Evolutionary conservation across 2,797 vertebrate genomes (phyloP), one percentile per base, ranked within the genome.

Genomic region (Sphaeramia orbicularis): DNA sequence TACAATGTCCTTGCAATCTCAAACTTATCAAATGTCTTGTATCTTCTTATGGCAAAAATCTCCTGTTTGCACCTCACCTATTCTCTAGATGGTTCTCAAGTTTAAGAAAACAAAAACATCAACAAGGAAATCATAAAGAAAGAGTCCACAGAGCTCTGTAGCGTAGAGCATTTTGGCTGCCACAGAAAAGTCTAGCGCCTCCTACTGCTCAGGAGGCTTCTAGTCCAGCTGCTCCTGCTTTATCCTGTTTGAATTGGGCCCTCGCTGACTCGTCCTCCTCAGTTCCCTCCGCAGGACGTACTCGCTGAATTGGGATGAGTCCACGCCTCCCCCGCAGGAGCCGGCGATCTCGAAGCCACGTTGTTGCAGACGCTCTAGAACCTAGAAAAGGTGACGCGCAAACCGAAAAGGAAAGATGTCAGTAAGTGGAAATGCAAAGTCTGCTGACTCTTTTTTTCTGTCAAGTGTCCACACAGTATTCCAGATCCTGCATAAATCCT

Each of bases 191-290:
- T 93, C 90, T 89, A 88, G 83, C 84, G 69, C 86, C 88, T 71
- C 90, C 86, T 88, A 44, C 79, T 76, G 86, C 62, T 53, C 6
- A n/a, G 85, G 88, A 89, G 87, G 86, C 70, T 71, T 94, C 95
- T 94, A 99, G 95, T 99, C 97, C 95, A 99, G 96, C 90, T 97
- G 97, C 87, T 99, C 97, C 84, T 99, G 97, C 92, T 99, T 99
- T 98, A 99, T 99, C 94, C 97, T 96, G 95, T 98, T 97, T 91
- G 97, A 96, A 21, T 97, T 97, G 80, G 96, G 95, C 27, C 93
- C 95, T 56, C 96, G 96, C 85, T 96, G 96, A 87, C 86, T 83
- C 51, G 95, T 94, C 93, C 97, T 94, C 93, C 96, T 96, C 91
- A 98, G 95, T 90, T 99, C 97, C 90, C 97, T 94, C 82, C 96